These are phyloP conservation scores for Electrophaes corylata DNA, from an alignment of 2,888 invertebrate genomes.

Conservation along the genomic window DNA sequence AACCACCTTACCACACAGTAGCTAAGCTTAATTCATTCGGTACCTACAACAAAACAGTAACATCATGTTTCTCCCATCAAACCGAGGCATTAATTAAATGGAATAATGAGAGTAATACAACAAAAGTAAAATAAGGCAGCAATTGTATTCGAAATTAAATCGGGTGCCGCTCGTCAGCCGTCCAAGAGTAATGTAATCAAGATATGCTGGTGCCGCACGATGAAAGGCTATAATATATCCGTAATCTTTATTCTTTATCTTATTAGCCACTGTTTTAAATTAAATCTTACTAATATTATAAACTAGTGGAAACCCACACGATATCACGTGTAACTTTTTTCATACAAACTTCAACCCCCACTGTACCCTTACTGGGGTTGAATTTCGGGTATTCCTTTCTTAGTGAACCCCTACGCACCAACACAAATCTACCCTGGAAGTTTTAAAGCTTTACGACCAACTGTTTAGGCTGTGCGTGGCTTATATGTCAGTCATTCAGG, in stretches of 20 bases:
- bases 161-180: constrained; percentile 63
- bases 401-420: too few relatives aligned
- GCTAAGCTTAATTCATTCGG: constrained; percentile 20
- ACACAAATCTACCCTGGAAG: too few relatives aligned
- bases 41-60: constrained; percentile 39
- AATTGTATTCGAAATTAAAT: constrained; percentile 67
- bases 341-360: too few relatives aligned
- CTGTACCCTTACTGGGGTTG: too few relatives aligned
- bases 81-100: constrained; percentile 63
- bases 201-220: constrained; percentile 52
- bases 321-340: too few relatives aligned
- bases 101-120: constrained; percentile 57
- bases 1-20: constrained; percentile 39
- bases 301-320: too few relatives aligned
- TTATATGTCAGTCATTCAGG: too few relatives aligned
- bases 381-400: too few relatives aligned
- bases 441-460: too few relatives aligned
- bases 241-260: background rate
- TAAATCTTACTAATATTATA: background rate
- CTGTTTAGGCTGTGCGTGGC: too few relatives aligned
- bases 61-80: constrained; percentile 54
- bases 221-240: constrained; percentile 6
- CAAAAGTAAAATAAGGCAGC: constrained; percentile 55
- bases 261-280: background rate
- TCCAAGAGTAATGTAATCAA: constrained; percentile 71